These are phyloP conservation scores for Nycticorax nycticorax DNA, from an alignment of 2,113 vertebrate genomes.

Conservation along the genomic window DNA sequence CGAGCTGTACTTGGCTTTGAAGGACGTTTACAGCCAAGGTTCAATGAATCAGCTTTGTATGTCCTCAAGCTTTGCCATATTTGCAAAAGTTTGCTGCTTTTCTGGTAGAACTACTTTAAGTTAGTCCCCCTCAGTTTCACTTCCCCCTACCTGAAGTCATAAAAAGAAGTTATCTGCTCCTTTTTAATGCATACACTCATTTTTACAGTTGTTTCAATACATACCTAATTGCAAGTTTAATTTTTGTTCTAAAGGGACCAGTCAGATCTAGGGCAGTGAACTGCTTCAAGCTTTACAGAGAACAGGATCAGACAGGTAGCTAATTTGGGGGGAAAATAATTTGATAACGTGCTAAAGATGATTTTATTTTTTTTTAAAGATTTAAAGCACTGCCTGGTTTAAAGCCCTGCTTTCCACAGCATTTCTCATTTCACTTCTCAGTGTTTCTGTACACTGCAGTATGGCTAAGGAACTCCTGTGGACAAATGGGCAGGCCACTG, in stretches of 20 bases:
- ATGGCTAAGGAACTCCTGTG: background rate
- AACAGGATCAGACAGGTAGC: background rate
- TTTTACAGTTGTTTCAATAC: background rate
- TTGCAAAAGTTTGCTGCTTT: background rate
- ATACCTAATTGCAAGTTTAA: background rate
- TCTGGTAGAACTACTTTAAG: background rate
- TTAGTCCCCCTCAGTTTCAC: background rate
- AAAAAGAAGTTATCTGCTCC: background rate
- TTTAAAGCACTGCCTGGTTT: background rate
- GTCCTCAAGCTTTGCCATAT: background rate
- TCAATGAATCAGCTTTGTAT: background rate
- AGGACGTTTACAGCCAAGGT: background rate
- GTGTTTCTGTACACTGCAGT: accelerated
- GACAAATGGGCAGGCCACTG: background rate
- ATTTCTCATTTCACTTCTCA: background rate
- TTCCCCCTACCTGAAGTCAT: background rate
- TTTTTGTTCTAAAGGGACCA: background rate
- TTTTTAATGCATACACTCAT: background rate
- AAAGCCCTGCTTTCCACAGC: background rate
- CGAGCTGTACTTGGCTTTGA: background rate
- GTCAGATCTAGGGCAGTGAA: background rate
- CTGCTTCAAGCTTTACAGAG: background rate
- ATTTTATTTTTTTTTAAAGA: background rate
- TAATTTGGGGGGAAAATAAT: background rate
- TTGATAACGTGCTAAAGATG: background rate